A percentile compares a stretch with the other conserved stretches of the same genome.
Conservation (phyloP, 2,888 invertebrate species). For the Apamea crenata region DNA sequence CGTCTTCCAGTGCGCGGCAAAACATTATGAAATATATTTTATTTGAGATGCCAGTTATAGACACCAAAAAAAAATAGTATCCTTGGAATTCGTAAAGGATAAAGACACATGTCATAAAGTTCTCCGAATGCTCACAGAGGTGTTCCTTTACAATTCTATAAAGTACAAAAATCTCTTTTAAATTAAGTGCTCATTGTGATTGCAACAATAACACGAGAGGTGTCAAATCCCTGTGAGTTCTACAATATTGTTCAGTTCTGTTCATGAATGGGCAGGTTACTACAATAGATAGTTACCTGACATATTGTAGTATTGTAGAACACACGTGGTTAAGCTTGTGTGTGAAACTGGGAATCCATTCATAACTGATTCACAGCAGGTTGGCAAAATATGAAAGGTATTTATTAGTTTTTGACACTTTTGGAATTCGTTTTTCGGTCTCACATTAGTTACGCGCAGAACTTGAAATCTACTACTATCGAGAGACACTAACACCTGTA, state of each 20-base stretch:
- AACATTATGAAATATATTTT: not conserved
- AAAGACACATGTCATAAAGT: not conserved
- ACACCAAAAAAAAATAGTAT: not conserved
- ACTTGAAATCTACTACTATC: not conserved
- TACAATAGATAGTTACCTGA: conserved; percentile 49
- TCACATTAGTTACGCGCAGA: not conserved
- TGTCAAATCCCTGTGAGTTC: conserved; percentile 32
- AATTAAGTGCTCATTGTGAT: conserved; percentile 48
- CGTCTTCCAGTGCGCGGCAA: not conserved
- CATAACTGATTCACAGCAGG: not conserved
- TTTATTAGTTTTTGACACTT: not conserved
- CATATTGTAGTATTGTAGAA: conserved; percentile 20
- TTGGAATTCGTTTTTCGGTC: too few relatives aligned
- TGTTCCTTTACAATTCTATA: conserved; percentile 12
- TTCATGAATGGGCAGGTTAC: conserved; percentile 35
- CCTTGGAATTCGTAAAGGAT: not conserved
- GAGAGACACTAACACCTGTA: too few relatives aligned
- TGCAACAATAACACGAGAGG: conserved; percentile 35
- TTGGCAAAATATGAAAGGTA: not conserved
- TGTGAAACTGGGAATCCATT: conserved; percentile 17
- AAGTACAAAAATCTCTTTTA: conserved; percentile 12
- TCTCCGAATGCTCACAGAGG: conserved; percentile 18
- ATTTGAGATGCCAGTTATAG: not conserved
- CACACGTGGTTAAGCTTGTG: conserved; percentile 23
- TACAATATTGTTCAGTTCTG: conserved; percentile 5